Evolutionary conservation across 2,888 invertebrate species (phyloP).

Genomic region (Auanema freiburgensis): DNA sequence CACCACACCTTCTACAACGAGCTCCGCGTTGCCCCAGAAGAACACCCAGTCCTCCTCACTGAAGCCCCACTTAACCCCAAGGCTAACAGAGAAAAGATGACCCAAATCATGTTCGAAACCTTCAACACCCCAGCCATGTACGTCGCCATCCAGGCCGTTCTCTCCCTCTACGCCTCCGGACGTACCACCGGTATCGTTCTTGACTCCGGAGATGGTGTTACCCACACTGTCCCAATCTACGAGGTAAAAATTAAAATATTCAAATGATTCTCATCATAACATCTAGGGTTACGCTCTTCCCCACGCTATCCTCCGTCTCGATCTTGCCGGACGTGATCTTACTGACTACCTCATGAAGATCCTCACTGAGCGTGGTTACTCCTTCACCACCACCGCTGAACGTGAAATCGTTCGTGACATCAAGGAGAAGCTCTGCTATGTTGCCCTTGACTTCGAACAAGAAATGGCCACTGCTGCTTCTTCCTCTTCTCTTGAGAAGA

Average conservation of each 20-base stretch:
- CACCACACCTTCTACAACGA: too few species aligned
- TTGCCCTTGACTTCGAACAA: conserved; percentile 96
- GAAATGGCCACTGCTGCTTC: too few species aligned
- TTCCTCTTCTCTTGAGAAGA: too few species aligned
- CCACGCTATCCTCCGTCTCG: too few species aligned
- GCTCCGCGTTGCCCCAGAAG: conserved; percentile 14
- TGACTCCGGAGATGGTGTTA: conserved; percentile 92
- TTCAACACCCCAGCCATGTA: conserved; percentile 75
- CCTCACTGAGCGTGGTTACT: conserved; percentile 67
- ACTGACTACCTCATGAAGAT: too few species aligned
- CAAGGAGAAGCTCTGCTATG: conserved; percentile 91
- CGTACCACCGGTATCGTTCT: conserved; percentile 60
- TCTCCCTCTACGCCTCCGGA: conserved; percentile 83
- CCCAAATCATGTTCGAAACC: conserved; percentile 87
- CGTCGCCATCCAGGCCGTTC: conserved; percentile 88
- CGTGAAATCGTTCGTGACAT: conserved; percentile 92
- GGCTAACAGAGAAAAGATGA: conserved; percentile 93
- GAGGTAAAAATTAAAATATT: conserved; percentile 70
- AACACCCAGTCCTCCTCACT: conserved; percentile 77
- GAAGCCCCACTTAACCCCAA: conserved; percentile 92
- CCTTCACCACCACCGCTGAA: conserved; percentile 65
- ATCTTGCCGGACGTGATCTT: too few species aligned
- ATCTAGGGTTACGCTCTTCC: too few species aligned
- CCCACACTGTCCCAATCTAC: conserved; percentile 78
- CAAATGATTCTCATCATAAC: conserved; percentile 65